Conservation (phyloP, 2,888 invertebrate genomes). For the Matsumyia berberina region DNA sequence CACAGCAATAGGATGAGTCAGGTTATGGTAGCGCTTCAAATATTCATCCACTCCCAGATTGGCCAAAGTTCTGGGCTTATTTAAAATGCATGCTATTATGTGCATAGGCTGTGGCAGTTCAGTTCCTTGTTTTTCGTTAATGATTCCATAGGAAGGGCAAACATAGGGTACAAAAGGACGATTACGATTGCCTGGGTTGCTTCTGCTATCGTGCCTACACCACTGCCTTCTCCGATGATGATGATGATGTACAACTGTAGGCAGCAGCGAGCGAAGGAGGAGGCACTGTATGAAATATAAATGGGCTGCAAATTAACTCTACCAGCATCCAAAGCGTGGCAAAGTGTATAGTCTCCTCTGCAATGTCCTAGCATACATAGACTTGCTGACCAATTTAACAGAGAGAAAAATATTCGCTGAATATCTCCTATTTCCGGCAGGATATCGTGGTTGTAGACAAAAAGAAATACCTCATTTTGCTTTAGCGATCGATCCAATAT, state of each 20-base stretch:
- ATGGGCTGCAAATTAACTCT: slow-evolving; percentile 68
- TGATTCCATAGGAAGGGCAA: slow-evolving; percentile 65
- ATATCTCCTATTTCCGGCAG: slow-evolving; percentile 30
- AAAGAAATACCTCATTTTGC: slow-evolving; percentile 14
- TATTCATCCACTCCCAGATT: slow-evolving; percentile 69
- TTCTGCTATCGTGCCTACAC: background rate
- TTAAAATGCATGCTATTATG: slow-evolving; percentile 71
- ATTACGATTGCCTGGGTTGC: slow-evolving; percentile 48
- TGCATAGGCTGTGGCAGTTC: slow-evolving; percentile 59
- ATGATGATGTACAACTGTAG: slow-evolving; percentile 60
- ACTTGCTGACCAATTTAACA: slow-evolving; percentile 43
- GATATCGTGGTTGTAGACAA: slow-evolving; percentile 5
- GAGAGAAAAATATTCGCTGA: slow-evolving; percentile 4
- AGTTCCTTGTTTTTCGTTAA: slow-evolving; percentile 68
- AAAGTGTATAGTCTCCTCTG: slow-evolving; percentile 26
- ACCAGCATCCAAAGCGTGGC: slow-evolving; percentile 49
- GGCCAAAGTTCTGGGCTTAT: slow-evolving; percentile 66
- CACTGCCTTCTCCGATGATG: slow-evolving; percentile 16
- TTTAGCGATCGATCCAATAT: slow-evolving; percentile 30
- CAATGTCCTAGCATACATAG: slow-evolving; percentile 24
- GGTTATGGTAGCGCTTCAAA: slow-evolving; percentile 70
- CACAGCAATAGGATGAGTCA: slow-evolving; percentile 53
- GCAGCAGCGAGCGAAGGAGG: slow-evolving; percentile 20
- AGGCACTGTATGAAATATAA: slow-evolving; percentile 60
- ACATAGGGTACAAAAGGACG: slow-evolving; percentile 63